Evolutionary conservation across 2,888 invertebrate species (phyloP).

Genomic region (Drosophila prostipennis): DNA sequence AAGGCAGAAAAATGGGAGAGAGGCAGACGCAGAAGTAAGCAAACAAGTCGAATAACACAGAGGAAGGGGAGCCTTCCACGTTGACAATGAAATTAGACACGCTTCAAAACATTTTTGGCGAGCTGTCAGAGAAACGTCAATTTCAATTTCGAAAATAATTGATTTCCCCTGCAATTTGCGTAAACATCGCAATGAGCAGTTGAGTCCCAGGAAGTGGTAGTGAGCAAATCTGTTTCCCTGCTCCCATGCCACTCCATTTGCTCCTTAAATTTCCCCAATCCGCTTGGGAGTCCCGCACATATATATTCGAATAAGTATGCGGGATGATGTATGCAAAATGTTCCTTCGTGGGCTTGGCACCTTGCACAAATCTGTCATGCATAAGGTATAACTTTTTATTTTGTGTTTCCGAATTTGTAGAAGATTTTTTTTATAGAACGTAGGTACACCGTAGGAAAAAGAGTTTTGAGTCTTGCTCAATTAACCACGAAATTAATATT

Average conservation of each 20-base stretch:
- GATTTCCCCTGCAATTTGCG: conserved; percentile 77
- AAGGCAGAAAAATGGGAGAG: background rate
- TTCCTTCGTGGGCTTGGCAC: conserved; percentile 62
- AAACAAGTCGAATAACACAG: conserved; percentile 20
- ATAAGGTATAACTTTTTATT: conserved; percentile 78
- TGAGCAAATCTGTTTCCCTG: conserved; percentile 15
- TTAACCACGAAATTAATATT: background rate
- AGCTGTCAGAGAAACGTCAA: conserved; percentile 78
- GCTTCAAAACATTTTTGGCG: conserved; percentile 74
- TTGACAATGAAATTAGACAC: conserved; percentile 75
- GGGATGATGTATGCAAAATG: conserved; percentile 56
- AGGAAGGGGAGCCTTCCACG: conserved; percentile 18
- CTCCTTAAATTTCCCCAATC: conserved; percentile 14
- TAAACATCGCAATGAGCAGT: conserved; percentile 70
- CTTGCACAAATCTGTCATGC: conserved; percentile 79
- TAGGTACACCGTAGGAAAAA: conserved; percentile 28
- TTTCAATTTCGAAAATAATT: conserved; percentile 81
- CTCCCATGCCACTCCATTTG: conserved; percentile 13
- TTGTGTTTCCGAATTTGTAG: conserved; percentile 72
- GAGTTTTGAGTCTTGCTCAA: too few relatives aligned
- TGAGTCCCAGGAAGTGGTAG: conserved; percentile 27
- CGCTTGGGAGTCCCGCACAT: conserved; percentile 11
- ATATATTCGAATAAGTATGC: conserved; percentile 8
- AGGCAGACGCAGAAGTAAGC: conserved; percentile 1
- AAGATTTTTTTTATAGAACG: conserved; percentile 55